Evolutionary conservation across 1,140 invertebrate species (phyloP).

Genomic region (Ptiloglossa arizonensis): DNA sequence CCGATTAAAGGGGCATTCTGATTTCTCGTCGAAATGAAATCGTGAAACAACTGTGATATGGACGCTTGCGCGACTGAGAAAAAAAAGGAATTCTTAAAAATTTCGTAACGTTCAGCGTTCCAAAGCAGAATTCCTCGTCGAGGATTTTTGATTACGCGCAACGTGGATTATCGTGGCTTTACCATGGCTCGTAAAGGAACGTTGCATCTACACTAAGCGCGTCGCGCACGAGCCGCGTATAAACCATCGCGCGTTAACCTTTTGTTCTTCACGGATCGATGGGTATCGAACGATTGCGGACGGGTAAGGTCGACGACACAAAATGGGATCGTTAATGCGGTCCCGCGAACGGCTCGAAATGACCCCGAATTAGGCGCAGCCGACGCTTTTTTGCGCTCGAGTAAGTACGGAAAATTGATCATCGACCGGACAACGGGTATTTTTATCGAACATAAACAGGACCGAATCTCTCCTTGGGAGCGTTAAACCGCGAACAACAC

Average conservation of each 20-base stretch:
- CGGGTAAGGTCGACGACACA: constrained; percentile 8
- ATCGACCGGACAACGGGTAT: background rate
- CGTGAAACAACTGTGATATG: too few relatives aligned
- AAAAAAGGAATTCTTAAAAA: too few relatives aligned
- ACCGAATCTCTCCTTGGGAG: too few relatives aligned
- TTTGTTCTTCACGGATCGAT: constrained; percentile 15
- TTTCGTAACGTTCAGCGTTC: too few relatives aligned
- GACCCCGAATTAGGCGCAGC: background rate
- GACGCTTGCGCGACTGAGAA: too few relatives aligned
- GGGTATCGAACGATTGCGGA: constrained; percentile 5
- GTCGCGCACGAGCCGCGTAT: background rate
- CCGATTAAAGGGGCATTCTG: too few relatives aligned
- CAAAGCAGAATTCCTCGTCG: too few relatives aligned
- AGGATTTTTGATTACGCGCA: too few relatives aligned
- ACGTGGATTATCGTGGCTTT: too few relatives aligned
- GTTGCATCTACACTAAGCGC: background rate
- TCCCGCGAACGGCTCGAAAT: background rate
- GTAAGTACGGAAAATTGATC: background rate
- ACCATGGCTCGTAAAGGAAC: too few relatives aligned
- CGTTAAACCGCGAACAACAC: background rate
- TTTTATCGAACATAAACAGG: background rate
- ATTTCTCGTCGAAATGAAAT: too few relatives aligned
- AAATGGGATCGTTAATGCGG: background rate
- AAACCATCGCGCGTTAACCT: background rate
- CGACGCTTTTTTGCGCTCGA: background rate